Evolutionary conservation across 2,888 invertebrate species (phyloP), one percentile per base, ranked within the genome.

Genomic region (Drosophila barbarae): DNA sequence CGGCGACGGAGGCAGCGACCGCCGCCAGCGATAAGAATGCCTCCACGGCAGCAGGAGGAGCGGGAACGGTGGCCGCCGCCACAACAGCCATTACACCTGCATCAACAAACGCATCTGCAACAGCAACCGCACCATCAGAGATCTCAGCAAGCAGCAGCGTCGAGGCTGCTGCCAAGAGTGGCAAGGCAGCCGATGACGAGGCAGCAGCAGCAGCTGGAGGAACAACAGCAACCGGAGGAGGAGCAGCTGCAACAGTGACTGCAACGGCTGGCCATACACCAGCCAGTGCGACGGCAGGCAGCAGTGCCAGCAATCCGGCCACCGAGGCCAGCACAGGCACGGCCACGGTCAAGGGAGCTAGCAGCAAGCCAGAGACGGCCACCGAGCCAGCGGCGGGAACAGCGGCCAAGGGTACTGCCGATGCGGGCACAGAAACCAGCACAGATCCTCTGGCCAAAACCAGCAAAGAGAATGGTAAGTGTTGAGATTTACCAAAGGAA

Each of bases 51-150:
- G 42, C 63, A 13, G 23, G 64, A 53, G 26, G 64, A 53, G 26
- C 59, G 56, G 21, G 41, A 28, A 57, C 77, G 36, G 77, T 73
- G 13, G 65, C 73, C 28, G 66, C 63, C 12, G 65, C 73, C 30
- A 67, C 63, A 47, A 61, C 72, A 10, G 52, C 72, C 13, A 58
- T 3, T 15, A 30, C 21, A 49, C 32, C 32, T 49, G 47, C 47
- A 34, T 3, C 12, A 3, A 21, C 47, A 47, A 10, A 7, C 13
- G 30, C 60, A 30, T 12, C 47, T 34, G 79, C 86, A 41, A 82
- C 69, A 15, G 35, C 59, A 21, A 35, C 63, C 5, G 70, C 87
- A 54, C 81, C 73, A 32, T 42, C 66, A 35, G 63, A 57, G 68
- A 72, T 57, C 71, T 70, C 71, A 69, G 51, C 61, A 34, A 30